Base-by-base conservation (phyloP, 2,888 invertebrate species). In the Cephus pygmeus region DNA sequence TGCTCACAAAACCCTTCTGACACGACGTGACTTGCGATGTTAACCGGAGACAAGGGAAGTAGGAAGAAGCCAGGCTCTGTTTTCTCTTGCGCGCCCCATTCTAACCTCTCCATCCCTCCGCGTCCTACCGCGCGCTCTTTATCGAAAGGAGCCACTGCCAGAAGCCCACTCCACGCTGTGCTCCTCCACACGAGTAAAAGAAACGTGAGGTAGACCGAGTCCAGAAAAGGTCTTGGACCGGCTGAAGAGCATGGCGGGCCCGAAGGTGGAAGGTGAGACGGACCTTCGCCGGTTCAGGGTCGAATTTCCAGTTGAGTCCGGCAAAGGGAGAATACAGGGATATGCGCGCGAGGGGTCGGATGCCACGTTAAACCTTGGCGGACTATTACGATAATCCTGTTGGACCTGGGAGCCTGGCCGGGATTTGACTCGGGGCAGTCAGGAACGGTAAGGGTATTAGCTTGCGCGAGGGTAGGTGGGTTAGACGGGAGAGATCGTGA, bases 341-440 rank as follows among this genome's bases (percentile, higher is more conserved):
- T 71, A 73, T 33, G 40, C 73, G 69, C 74, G 75, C 40, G 76
- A 74, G 69, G 77, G 77, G 79, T 86, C 86, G 82, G 86, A 86
- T 85, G 83, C 86, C 83, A 81, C 83, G 82, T 83, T 84, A 85
- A 88, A 89, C 86, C 88, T 87, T 87, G 84, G 86, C 81, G 85
- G 84, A 87, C 88, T 88, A 88, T 90, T 90, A 90, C 89, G 86
- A 89, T 90, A 90, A 90, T 90, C 89, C 89, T 86, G 88, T 87
- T 89, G 89, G 88, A 88, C 87, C 87, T 81, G 77, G 83, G 83
- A 85, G 82, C 83, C 84, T 83, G 84, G 82, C 79, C 80, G 83
- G 85, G 86, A 88, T 86, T 87, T 87, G 84, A 88, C 85, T 88
- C 75, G 80, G 79, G 85, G 85, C 83, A 81, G 83, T 73, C 33